These are phyloP conservation scores for Drosophila dives DNA, from an alignment of 2,888 invertebrate species.

Conservation along the genomic window DNA sequence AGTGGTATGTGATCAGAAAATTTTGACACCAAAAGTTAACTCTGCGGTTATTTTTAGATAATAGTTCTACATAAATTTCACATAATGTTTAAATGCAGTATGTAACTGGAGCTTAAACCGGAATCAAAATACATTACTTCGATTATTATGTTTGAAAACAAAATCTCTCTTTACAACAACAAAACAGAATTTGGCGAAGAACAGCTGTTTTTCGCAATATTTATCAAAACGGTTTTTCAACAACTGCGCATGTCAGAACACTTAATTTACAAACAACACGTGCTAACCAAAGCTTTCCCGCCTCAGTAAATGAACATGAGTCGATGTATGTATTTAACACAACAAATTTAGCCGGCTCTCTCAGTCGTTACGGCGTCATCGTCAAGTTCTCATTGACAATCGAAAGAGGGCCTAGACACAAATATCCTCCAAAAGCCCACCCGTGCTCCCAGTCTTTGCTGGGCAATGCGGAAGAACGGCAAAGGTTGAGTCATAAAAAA, in stretches of 20 bases:
- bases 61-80: background rate
- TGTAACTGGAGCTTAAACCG: background rate
- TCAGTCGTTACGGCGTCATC: conserved; percentile 26
- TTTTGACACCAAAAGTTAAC: background rate
- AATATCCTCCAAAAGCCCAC: conserved; percentile 20
- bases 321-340: background rate
- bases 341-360: conserved; percentile 46
- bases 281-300: conserved; percentile 34
- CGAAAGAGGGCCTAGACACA: conserved; percentile 6
- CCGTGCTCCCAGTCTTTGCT: conserved; percentile 45
- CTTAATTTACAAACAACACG: conserved; percentile 47
- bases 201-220: conserved; percentile 40
- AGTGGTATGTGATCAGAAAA: background rate
- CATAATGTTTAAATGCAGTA: background rate
- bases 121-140: background rate
- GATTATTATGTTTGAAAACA: background rate
- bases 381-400: conserved; percentile 25
- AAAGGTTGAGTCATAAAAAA: conserved; percentile 52
- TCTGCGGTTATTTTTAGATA: background rate
- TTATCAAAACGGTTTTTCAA: conserved; percentile 25
- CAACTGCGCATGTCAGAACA: conserved; percentile 45
- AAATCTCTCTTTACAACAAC: background rate
- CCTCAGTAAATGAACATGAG: conserved; percentile 15
- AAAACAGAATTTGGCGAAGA: background rate
- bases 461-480: conserved; percentile 57